Percentiles rank a stretch among this genome's conserved stretches.
Evolutionary conservation across 2,797 vertebrate species (phyloP).

Genomic region (Mareca penelope): DNA sequence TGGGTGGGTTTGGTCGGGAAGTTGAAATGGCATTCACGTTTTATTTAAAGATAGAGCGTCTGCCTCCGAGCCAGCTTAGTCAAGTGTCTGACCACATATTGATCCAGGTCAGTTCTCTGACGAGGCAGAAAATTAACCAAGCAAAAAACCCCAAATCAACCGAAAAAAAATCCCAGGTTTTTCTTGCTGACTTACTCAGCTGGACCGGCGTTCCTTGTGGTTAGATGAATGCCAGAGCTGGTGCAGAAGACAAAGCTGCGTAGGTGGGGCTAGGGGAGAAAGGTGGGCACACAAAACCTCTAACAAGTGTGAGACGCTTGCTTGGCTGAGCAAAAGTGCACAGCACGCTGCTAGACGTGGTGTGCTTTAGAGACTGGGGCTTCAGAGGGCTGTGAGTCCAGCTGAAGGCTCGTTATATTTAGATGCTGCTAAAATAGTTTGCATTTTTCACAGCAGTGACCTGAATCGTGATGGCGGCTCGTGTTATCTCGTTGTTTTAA

Average conservation of each 20-base stretch:
- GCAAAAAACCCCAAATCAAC: neutral
- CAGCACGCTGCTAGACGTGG: accelerated
- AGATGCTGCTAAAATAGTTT: neutral
- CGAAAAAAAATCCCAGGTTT: neutral
- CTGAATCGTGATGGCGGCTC: neutral
- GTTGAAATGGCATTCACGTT: neutral
- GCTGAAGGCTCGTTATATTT: neutral
- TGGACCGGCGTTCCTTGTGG: neutral
- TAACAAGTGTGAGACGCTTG: accelerated
- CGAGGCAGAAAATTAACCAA: neutral
- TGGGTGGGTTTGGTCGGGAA: accelerated
- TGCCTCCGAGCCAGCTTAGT: neutral
- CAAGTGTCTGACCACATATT: neutral
- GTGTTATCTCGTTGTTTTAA: neutral
- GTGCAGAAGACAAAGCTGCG: neutral
- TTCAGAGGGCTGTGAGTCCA: neutral
- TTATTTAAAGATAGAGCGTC: neutral
- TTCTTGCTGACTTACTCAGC: neutral
- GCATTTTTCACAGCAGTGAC: neutral
- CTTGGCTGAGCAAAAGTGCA: neutral
- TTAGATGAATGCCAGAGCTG: neutral
- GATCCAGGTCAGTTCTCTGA: neutral
- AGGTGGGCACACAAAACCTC: neutral
- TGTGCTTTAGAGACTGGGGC: neutral
- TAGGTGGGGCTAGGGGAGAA: neutral